A percentile compares a stretch with the other conserved stretches of the same genome.
phyloP scores from a whole-genome alignment of 2,113 vertebrate species.

The Dascyllus trimaculatus region DNA sequence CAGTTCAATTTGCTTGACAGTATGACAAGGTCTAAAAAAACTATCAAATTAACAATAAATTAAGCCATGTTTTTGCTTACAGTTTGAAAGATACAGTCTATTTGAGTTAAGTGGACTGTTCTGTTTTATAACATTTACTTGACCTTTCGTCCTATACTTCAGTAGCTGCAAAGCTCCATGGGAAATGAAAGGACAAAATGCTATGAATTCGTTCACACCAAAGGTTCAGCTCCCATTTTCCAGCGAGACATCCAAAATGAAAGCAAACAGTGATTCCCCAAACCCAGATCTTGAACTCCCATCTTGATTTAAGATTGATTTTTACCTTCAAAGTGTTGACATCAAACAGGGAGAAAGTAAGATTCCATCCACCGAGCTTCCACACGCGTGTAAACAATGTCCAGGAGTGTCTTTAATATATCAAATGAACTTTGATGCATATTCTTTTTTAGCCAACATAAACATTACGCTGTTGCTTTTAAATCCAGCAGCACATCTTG shows the following conservation, averaged over 20 bases:
- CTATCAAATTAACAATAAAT: constrained; percentile 24
- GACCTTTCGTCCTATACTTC: neutral
- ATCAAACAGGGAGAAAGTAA: constrained; percentile 73
- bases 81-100: constrained; percentile 7
- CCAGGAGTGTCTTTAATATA: constrained; percentile 81
- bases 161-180: constrained; percentile 5
- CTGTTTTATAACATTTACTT: constrained; percentile 17
- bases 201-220: constrained; percentile 22
- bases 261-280: constrained; percentile 35
- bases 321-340: constrained; percentile 70
- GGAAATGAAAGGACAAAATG: constrained; percentile 51
- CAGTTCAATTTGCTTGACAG: constrained; percentile 40
- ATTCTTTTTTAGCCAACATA: constrained; percentile 77
- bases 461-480: constrained; percentile 80
- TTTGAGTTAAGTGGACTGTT: neutral
- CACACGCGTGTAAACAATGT: constrained; percentile 79
- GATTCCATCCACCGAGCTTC: constrained; percentile 70
- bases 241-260: constrained; percentile 46
- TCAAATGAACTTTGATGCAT: constrained; percentile 81
- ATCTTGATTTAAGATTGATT: constrained; percentile 56
- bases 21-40: constrained; percentile 8
- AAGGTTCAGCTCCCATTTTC: constrained; percentile 31
- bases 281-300: constrained; percentile 37
- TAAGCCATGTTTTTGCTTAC: constrained; percentile 6
- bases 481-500: constrained; percentile 80